Evolutionary conservation across 2,113 vertebrate genomes (phyloP).

Genomic region (Sorex araneus): DNA sequence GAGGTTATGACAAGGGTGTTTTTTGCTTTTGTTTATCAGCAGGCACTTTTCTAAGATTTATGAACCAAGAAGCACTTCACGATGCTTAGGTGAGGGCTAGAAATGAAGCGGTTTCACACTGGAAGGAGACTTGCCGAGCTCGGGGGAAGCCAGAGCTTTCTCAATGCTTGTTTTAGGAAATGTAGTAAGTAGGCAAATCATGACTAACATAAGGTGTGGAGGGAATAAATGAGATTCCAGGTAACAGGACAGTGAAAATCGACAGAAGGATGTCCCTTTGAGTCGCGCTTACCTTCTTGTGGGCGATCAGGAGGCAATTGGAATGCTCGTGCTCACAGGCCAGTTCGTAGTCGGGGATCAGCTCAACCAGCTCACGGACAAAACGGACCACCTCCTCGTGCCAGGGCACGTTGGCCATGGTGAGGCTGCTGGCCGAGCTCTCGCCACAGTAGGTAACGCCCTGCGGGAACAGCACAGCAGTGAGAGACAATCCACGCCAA

Average conservation of each 20-base stretch:
- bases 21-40: constrained; percentile 1
- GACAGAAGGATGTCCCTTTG: accelerated
- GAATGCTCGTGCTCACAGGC: constrained; percentile 97
- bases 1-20: not conserved
- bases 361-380: constrained; percentile 91
- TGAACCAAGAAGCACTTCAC: not conserved
- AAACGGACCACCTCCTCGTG: constrained; percentile 96
- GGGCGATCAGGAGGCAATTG: constrained; percentile 95
- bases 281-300: constrained; percentile 92
- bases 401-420: constrained; percentile 98
- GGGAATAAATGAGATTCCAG: not conserved
- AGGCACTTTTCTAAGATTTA: not conserved
- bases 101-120: not conserved
- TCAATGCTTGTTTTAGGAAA: constrained; percentile 17
- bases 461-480: constrained; percentile 83
- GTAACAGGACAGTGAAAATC: no score
- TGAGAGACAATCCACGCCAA: not conserved
- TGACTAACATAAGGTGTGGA: not conserved
- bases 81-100: not conserved
- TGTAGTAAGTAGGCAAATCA: not conserved
- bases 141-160: not conserved
- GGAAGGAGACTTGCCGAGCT: not conserved
- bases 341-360: constrained; percentile 93
- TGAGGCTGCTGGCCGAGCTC: constrained; percentile 96
- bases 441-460: constrained; percentile 98